Percentiles rank a stretch among this genome's conserved stretches.
Conservation (phyloP, 1,140 invertebrate genomes). For the Diprion similis region DNA sequence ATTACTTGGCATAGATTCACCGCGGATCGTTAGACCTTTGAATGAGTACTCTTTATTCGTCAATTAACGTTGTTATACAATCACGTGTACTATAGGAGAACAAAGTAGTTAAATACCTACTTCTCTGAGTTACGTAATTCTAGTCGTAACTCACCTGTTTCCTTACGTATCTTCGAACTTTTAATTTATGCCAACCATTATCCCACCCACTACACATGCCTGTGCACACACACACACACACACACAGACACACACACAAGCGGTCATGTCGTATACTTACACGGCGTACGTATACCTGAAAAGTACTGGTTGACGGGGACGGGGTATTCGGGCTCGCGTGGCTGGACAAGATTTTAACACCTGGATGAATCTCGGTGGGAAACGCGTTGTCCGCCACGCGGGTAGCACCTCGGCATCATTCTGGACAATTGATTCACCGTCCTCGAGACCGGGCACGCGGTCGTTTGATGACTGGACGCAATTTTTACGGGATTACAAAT, state of each 20-base stretch:
- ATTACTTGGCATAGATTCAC: background rate
- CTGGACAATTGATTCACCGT: background rate
- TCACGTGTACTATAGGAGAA: constrained; percentile 21
- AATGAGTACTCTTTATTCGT: background rate
- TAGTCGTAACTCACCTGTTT: constrained; percentile 50
- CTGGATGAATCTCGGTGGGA: background rate
- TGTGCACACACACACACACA: background rate
- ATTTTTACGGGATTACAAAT: constrained; percentile 6
- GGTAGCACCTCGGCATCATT: background rate
- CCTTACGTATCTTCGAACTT: constrained; percentile 48
- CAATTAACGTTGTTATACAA: background rate
- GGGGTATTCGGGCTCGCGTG: background rate
- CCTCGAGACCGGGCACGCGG: background rate
- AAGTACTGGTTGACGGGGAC: background rate
- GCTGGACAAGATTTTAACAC: constrained; percentile 7
- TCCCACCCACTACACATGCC: constrained; percentile 33
- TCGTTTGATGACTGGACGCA: constrained; percentile 3
- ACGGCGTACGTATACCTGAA: background rate
- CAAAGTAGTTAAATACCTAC: constrained; percentile 26
- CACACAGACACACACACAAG: background rate
- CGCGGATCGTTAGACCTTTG: background rate
- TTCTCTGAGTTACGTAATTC: constrained; percentile 48
- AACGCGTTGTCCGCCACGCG: background rate
- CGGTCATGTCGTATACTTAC: background rate
- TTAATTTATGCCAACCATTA: constrained; percentile 52